Evolutionary conservation across 2,888 invertebrate genomes (phyloP).

Genomic region (Mesopsocus fuscifrons): DNA sequence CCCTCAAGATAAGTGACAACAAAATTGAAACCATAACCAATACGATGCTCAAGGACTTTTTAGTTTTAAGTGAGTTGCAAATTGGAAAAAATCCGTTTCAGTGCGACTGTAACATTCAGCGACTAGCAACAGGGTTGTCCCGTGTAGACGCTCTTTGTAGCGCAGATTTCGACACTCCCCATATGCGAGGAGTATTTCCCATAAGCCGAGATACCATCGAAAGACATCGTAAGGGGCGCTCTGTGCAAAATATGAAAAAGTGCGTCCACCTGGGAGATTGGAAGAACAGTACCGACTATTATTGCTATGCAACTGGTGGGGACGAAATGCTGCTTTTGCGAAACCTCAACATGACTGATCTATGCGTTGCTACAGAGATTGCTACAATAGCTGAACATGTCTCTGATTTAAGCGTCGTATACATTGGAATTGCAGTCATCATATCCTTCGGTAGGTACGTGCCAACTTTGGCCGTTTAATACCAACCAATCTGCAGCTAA

Average conservation of each 20-base stretch:
- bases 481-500: too few species aligned
- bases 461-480: too few species aligned
- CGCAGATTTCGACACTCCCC: too few species aligned
- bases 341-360: not conserved
- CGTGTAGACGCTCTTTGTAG: too few species aligned
- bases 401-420: constrained; percentile 1
- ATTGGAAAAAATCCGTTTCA: constrained; percentile 36
- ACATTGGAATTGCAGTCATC: constrained; percentile 10
- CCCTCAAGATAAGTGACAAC: constrained; percentile 31
- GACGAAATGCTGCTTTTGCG: not conserved
- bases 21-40: constrained; percentile 34
- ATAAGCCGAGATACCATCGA: too few species aligned
- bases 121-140: too few species aligned
- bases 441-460: too few species aligned
- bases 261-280: not conserved
- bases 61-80: constrained; percentile 27
- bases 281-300: not conserved
- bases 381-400: not conserved
- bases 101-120: constrained; percentile 42
- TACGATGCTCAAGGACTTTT: constrained; percentile 35
- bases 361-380: not conserved
- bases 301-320: not conserved
- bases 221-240: too few species aligned
- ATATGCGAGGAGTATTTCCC: too few species aligned
- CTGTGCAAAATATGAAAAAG: too few species aligned